Base-by-base conservation (phyloP, 2,888 invertebrate genomes). In the Spisula subtruncata region DNA sequence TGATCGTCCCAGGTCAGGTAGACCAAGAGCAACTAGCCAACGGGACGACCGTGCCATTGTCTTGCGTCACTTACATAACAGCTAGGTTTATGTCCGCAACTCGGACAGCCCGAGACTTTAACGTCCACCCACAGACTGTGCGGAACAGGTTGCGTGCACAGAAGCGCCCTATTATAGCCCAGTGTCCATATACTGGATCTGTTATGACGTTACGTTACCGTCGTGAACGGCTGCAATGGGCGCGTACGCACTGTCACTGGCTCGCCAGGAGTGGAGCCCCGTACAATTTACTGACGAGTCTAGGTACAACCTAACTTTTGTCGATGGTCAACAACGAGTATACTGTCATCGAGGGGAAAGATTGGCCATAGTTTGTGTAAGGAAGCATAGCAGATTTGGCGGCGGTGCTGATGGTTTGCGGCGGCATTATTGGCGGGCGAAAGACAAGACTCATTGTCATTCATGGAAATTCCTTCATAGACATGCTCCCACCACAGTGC, bases 251-350 rank as follows among this genome's bases (percentile, higher is more conserved):
- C 80, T 56, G 83, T 16, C 66, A 60, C 35, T 86, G 60, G 29
- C 32, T 32, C 83, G 86, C 29, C 60, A 48, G 5, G 80, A 83
- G 60, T 86, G 86, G 89, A 79, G 80, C 32, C 14, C 48, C 32
- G 80, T 75, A n/a, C 54, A 82, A 12, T 89, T 89, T 48, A 25
- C 89, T 32, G 89, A 86, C 56, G 85, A 89, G 85, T 82, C 85
- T 4, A 51, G 86, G 29, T 83, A 82, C 32, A 85, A 89, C 29
- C 81, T n/a, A n/a, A 41, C 8, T 41, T 8, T 5, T 8, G 4
- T 5, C 8, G 41, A 2, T 41, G 41, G 41, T 41, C 2, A 8
- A 41, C 54, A 0, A 29, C 75, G 12, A 18, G 41, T 41, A 51
- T 51, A 2, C 2, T 2, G 54, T 8, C 1, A 14, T 1, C 4